Conservation (phyloP, 2,888 invertebrate genomes). For the Suillia variegata region DNA sequence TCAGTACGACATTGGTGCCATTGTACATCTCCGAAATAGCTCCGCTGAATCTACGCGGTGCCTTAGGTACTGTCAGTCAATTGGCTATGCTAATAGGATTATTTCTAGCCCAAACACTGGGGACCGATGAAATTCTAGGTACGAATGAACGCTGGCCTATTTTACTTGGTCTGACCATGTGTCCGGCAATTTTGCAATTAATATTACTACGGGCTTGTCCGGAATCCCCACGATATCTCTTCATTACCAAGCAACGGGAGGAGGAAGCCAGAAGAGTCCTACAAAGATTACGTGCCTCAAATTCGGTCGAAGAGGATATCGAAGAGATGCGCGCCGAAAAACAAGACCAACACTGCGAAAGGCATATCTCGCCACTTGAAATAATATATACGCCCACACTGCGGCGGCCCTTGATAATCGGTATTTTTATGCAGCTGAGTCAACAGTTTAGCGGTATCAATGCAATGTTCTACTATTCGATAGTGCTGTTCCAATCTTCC, state of each 20-base stretch:
- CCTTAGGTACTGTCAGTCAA: slow-evolving; percentile 94
- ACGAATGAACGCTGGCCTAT: slow-evolving; percentile 94
- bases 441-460: slow-evolving; percentile 98
- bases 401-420: slow-evolving; percentile 88
- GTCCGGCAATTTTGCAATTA: slow-evolving; percentile 90
- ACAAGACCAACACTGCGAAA: slow-evolving; percentile 86
- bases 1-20: slow-evolving; percentile 96
- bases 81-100: slow-evolving; percentile 94
- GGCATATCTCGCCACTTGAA: slow-evolving; percentile 90
- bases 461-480: slow-evolving; percentile 97
- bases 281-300: slow-evolving; percentile 62
- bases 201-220: slow-evolving; percentile 92
- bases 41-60: slow-evolving; percentile 91
- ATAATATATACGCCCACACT: slow-evolving; percentile 88
- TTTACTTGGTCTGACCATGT: slow-evolving; percentile 84
- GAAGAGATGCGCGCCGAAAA: slow-evolving; percentile 97
- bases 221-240: slow-evolving; percentile 93
- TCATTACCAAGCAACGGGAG: slow-evolving; percentile 93
- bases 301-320: slow-evolving; percentile 90
- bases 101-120: slow-evolving; percentile 91
- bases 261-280: slow-evolving; percentile 81
- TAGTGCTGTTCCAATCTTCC: slow-evolving; percentile 86
- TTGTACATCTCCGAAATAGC: slow-evolving; percentile 99
- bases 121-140: slow-evolving; percentile 93
- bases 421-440: slow-evolving; percentile 95